Percentiles rank a stretch among this genome's conserved stretches.
Evolutionary conservation across 2,797 vertebrate genomes (phyloP).

Genomic region (Aselliscus stoliczkanus): DNA sequence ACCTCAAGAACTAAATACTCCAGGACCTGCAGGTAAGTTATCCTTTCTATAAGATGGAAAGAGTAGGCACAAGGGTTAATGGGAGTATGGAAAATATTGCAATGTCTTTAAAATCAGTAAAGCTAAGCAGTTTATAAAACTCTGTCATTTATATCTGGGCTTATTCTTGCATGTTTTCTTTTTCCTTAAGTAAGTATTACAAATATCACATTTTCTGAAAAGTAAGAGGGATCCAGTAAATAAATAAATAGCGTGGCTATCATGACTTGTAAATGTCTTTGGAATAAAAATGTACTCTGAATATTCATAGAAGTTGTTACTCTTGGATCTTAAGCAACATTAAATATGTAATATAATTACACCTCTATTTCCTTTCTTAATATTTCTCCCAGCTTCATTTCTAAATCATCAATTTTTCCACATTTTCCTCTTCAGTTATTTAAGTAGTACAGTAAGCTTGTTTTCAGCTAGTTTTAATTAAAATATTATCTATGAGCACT

Average conservation of each 20-base stretch:
- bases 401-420: neutral
- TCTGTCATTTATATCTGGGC: neutral
- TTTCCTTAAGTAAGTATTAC: constrained; percentile 15
- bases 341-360: neutral
- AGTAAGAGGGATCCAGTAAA: neutral
- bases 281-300: neutral
- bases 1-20: neutral
- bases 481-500: constrained; percentile 36
- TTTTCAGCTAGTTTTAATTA: constrained; percentile 53
- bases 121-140: neutral
- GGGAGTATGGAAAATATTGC: neutral
- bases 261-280: neutral
- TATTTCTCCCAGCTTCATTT: constrained; percentile 13
- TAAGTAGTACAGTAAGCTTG: neutral
- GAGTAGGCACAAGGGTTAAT: neutral
- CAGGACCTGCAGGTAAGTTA: neutral
- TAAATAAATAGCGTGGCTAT: neutral
- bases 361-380: neutral
- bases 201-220: neutral
- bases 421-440: constrained; percentile 23
- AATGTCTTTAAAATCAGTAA: neutral
- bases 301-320: constrained; percentile 11
- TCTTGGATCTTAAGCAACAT: neutral
- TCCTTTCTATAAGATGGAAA: neutral
- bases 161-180: neutral